These are phyloP conservation scores for Hyaena hyaena DNA, from an alignment of 2,113 vertebrate genomes.

Conservation along the genomic window DNA sequence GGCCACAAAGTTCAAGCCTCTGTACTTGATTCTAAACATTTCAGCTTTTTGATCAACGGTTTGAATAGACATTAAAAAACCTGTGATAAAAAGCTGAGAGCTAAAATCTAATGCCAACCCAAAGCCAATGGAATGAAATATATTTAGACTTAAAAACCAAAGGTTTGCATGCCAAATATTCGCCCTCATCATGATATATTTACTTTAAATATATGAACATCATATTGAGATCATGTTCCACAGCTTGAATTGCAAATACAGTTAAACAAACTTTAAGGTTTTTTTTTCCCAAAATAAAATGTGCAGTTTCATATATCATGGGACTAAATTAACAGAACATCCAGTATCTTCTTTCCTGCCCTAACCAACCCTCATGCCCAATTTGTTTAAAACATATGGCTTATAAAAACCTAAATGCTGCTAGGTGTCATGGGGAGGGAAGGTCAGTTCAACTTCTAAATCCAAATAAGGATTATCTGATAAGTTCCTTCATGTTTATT, in stretches of 20 bases:
- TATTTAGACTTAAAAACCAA: background rate
- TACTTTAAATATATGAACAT: background rate
- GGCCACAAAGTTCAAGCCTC: background rate
- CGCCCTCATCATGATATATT: background rate
- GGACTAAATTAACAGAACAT: background rate
- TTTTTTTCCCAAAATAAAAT: background rate
- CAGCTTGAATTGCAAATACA: background rate
- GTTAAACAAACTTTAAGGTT: background rate
- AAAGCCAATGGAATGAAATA: slow-evolving; percentile 37
- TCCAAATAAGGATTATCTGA: background rate
- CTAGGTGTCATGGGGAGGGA: background rate
- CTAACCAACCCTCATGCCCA: background rate
- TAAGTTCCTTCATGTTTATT: background rate
- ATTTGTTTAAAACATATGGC: background rate
- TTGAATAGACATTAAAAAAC: slow-evolving; percentile 38
- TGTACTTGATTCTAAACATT: slow-evolving; percentile 25
- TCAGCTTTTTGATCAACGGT: background rate
- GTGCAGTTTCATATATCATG: background rate
- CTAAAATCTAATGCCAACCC: background rate
- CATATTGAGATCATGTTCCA: background rate
- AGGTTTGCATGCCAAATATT: background rate
- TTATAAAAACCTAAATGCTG: background rate
- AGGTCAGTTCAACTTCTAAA: slow-evolving; percentile 4
- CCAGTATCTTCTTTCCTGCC: background rate
- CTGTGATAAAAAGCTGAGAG: background rate